Percentiles rank a stretch among this genome's conserved stretches.
phyloP scores from a whole-genome alignment of 2,888 invertebrate species.

The Nomada ruficornis region DNA sequence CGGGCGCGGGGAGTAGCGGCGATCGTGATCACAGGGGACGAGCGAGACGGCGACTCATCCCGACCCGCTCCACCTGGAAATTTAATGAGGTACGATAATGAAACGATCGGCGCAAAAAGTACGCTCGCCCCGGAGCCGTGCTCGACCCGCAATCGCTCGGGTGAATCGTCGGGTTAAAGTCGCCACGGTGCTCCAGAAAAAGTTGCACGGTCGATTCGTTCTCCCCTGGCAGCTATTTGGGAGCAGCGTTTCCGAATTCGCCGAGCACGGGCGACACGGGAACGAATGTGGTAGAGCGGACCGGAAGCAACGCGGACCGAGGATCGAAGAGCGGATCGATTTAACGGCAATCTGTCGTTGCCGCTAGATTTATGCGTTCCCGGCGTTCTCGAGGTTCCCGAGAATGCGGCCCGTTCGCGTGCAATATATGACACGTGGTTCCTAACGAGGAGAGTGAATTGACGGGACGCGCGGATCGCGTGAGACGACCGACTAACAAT shows the following conservation, averaged over 20 bases:
- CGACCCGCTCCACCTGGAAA: constrained; percentile 32
- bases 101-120: constrained; percentile 22
- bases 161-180: neutral
- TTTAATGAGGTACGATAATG: constrained; percentile 49
- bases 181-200: no score
- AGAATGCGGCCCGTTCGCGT: constrained; percentile 48
- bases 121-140: neutral
- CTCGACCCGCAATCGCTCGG: neutral
- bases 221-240: no score
- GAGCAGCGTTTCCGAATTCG: no score
- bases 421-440: constrained; percentile 65
- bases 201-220: neutral
- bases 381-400: constrained; percentile 22
- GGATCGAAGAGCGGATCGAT: constrained; percentile 4
- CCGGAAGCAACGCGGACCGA: neutral
- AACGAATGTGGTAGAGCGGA: no score
- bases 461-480: constrained; percentile 73
- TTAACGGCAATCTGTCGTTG: constrained; percentile 65
- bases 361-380: constrained; percentile 57
- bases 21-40: constrained; percentile 58
- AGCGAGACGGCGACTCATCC: constrained; percentile 54
- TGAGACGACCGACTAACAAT: constrained; percentile 72
- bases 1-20: constrained; percentile 30
- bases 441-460: constrained; percentile 73
- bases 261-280: no score